Base-by-base conservation (phyloP, 2,888 invertebrate species). In the Torymus aiolomorphi region DNA sequence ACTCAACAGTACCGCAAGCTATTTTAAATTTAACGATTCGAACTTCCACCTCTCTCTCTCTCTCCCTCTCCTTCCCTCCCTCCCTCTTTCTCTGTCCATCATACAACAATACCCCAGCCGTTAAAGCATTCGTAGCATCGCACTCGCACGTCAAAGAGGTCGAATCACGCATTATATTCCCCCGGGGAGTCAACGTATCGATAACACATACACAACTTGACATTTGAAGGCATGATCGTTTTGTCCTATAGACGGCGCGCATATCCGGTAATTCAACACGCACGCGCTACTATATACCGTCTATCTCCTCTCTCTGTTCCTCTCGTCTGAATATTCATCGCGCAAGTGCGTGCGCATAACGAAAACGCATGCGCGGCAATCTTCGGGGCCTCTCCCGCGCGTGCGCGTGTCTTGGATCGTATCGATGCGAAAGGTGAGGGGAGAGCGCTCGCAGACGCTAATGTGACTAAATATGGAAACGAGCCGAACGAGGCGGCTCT, bases 241-340 rank as follows among this genome's bases (percentile, higher is more conserved):
- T 67, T 18, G 76, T 52, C 71, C 72, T 76, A 66, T 71, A 42
- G 56, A 54, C 24, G 18, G 61, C 63, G 76, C 71, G 62, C 78
- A 78, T 81, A 81, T 81, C 81, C 81, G 80, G 80, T 24, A 81
- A 81, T 81, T 78, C 78, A 78, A 81, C 18, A 14, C 61, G 67
- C 54, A 66, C 49, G 65, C 54, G 65, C 1, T 31, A 3, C 3
- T 31, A 31, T 5, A 20, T 42, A 42, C 42, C 42, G 42, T 42
- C 42, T 42, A 10, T 42, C 0, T 31, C 5, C 3, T 31, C 4
- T 42, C 5, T 42, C 42, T 42, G 5, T 42, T 10, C 8, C 8
- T 5, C 49, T 42, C 18, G 16, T 14, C 8, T 70, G 65, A 80
- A 76, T 80, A 80, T 77, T 80, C 77, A 80, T 74, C 54, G 77